phyloP scores from a whole-genome alignment of 2,113 vertebrate species.

The Nothocercus julius region DNA sequence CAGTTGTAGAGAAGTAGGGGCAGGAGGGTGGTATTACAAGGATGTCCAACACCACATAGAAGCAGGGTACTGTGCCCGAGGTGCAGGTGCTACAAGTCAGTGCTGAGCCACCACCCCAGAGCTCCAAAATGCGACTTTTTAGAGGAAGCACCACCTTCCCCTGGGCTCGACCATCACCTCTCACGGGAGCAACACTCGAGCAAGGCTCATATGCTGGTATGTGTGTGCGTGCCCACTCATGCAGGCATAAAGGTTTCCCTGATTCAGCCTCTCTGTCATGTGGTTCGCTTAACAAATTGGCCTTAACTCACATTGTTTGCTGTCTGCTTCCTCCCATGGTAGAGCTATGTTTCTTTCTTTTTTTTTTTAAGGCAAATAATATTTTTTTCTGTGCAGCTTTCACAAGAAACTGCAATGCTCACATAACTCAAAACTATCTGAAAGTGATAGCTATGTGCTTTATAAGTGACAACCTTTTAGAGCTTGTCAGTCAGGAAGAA shows the following conservation, averaged over 20 bases:
- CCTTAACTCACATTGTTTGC: background rate
- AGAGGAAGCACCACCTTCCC: background rate
- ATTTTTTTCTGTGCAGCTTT: slow-evolving; percentile 20
- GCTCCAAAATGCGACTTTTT: fast-evolving
- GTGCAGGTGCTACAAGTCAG: background rate
- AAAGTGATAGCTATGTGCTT: slow-evolving; percentile 66
- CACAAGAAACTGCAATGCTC: slow-evolving; percentile 19
- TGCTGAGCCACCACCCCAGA: background rate
- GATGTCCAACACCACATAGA: background rate
- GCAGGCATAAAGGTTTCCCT: background rate
- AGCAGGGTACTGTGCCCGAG: background rate
- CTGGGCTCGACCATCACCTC: background rate
- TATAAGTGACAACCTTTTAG: slow-evolving; percentile 67
- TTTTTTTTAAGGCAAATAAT: background rate
- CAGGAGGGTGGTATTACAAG: background rate
- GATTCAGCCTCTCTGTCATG: background rate
- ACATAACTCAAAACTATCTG: slow-evolving; percentile 53
- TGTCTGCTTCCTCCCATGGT: background rate
- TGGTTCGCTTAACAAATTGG: background rate
- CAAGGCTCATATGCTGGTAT: background rate
- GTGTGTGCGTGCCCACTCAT: too few species aligned
- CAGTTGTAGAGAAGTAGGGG: background rate
- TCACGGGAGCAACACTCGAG: background rate
- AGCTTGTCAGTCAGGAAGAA: slow-evolving; percentile 60
- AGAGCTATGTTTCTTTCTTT: background rate